Evolutionary conservation across 2,888 invertebrate species (phyloP), one percentile per base, ranked within the genome.

Genomic region (Linnaemya tessellans): DNA sequence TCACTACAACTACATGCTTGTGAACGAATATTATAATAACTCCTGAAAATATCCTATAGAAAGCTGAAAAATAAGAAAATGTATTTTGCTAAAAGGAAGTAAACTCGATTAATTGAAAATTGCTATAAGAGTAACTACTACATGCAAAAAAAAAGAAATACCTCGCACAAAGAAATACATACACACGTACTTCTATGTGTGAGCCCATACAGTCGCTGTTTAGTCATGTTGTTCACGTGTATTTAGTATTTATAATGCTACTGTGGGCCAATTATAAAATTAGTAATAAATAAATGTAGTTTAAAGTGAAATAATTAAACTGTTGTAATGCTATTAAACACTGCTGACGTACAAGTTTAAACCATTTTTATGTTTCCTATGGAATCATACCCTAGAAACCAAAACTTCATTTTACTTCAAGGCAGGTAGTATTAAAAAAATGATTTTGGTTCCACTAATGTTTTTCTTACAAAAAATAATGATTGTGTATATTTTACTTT

Each of bases 21-120:
- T 62, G 25, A 62, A 25, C 10, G 49, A 35, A 25, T 7, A 3
- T 20, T 30, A 77, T 38, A 64, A 77, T 56, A 70, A 46, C 38
- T 15, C 62, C 43, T 70, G 43, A 62, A 75, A 58, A 60, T 67
- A 65, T 80, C 20, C 75, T 43, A 49, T 18, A 65, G 56, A 70
- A 49, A 71, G 38, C 11, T 43, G 46, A 43, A 64, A 70, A 38
- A 58, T 64, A 64, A 67, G 35, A 70, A 80, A 58, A 49, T 74
- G 3, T 58, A 71, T 75, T 68, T 75, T 67, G 58, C 60, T 75
- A 75, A 65, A 80, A 82, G 85, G 74, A 85, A 85, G 82, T 71
- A 75, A 80, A 80, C 58, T 80, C 75, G 80, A 85, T 85, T 85
- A 82, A 85, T 85, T 82, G 79, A 58, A 82, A 85, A 75, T 79